Evolutionary conservation across 1,140 invertebrate species (phyloP).

Genomic region (Aphis gossypii): DNA sequence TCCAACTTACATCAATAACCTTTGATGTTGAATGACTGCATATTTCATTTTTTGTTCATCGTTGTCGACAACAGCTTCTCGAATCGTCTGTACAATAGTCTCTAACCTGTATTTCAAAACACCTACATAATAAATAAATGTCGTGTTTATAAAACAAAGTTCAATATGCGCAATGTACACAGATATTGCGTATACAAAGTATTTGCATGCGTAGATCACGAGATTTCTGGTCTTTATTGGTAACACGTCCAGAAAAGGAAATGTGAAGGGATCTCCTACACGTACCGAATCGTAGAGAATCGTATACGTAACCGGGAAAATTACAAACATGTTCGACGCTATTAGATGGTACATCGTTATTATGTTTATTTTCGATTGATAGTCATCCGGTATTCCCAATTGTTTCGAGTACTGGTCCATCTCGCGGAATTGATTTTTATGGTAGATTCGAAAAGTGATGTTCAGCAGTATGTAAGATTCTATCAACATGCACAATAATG

Average conservation of each 20-base stretch:
- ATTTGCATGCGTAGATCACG: not conserved
- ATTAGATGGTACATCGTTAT: not conserved
- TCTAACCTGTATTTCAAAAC: not conserved
- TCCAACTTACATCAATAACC: not conserved
- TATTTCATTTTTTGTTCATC: not conserved
- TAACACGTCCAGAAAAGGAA: not conserved
- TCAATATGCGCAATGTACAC: constrained; percentile 12
- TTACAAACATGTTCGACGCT: not conserved
- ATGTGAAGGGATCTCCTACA: not conserved
- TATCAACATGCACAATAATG: not conserved
- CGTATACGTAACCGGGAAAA: not conserved
- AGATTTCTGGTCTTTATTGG: not conserved
- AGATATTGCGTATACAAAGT: not conserved
- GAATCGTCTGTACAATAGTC: not conserved
- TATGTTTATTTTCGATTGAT: not conserved
- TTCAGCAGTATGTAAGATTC: not conserved
- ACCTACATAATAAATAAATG: not conserved
- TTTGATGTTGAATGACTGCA: not conserved
- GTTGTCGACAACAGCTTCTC: not conserved
- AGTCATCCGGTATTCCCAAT: not conserved
- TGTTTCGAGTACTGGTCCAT: not conserved
- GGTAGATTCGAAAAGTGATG: not conserved
- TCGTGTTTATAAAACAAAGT: not conserved
- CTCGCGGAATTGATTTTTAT: not conserved
- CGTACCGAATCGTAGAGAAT: not conserved